Base-by-base conservation (phyloP, 2,113 vertebrate species). In the Eulemur macaco region DNA sequence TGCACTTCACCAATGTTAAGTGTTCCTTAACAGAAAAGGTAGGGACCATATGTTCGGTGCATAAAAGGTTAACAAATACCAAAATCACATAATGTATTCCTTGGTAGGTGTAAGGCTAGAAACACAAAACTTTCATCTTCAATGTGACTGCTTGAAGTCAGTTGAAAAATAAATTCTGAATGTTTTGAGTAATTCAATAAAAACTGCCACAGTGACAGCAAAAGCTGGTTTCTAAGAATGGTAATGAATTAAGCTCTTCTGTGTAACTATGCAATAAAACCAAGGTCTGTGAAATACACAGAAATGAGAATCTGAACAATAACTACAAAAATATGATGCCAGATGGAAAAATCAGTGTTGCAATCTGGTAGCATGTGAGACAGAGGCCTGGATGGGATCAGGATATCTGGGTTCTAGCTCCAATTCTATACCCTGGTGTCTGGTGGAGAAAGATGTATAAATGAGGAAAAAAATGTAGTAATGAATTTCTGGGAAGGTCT, bases 121-220 rank as follows among this genome's bases (percentile, higher is more conserved):
- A 94, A 91, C 93, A 97, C 87, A 98, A 97, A 96, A 91, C 77
- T 91, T 96, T 92, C 63, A 83, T 81, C 86, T 94, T 95, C 94
- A 86, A 11, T 68, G 12, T 68, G 63, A 84, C 83, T 42, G 56
- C 21, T 84, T 0, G 27, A 85, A 92, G 12, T 73, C 54, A 56
- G 96, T 96, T 98, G 96, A 98, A 98, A 98, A 98, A 95, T 97
- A 56, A 95, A 97, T 98, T 97, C 93, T 83, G 64, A 96, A 58
- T 42, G 25, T 96, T 98, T 81, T 97, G 85, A 97, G 73, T 92
- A 97, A 98, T 58, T 87, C 77, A 96, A 94, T 97, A 95, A 95
- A 97, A 97, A 98, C 66, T 27, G 1, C 96, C 97, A 98, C 90
- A 96, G 95, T 96, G 98, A 97, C 87, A 84, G 95, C 52, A 42